These are phyloP conservation scores for Tangachromis dhanisi DNA, from an alignment of 2,113 vertebrate species.

Conservation along the genomic window DNA sequence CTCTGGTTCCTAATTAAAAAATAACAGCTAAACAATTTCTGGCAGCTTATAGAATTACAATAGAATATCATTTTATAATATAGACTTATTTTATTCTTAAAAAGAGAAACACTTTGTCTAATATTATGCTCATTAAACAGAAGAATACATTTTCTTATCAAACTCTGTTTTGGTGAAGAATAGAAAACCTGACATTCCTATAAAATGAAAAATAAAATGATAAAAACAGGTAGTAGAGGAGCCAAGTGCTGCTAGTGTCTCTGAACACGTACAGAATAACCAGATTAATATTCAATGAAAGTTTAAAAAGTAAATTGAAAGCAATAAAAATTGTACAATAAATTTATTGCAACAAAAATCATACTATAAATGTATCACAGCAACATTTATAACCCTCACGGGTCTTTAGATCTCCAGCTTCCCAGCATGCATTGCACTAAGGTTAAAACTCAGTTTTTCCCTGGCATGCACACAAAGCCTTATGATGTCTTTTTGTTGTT, in stretches of 20 bases:
- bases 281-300: background rate
- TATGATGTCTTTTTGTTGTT: background rate
- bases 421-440: background rate
- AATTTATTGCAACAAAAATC: background rate
- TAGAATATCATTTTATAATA: background rate
- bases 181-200: background rate
- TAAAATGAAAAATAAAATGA: background rate
- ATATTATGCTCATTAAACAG: background rate
- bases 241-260: background rate
- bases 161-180: background rate
- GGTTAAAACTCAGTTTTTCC: background rate
- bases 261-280: rapidly evolving
- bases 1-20: background rate
- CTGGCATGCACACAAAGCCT: background rate
- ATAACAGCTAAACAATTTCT: background rate
- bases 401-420: background rate
- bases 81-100: background rate
- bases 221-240: background rate
- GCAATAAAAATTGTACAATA: background rate
- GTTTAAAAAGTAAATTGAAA: background rate
- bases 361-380: background rate
- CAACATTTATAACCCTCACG: background rate
- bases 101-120: background rate
- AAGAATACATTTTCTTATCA: background rate
- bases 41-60: background rate